Evolutionary conservation across 2,888 invertebrate genomes (phyloP).

Genomic region (Neria commutata): DNA sequence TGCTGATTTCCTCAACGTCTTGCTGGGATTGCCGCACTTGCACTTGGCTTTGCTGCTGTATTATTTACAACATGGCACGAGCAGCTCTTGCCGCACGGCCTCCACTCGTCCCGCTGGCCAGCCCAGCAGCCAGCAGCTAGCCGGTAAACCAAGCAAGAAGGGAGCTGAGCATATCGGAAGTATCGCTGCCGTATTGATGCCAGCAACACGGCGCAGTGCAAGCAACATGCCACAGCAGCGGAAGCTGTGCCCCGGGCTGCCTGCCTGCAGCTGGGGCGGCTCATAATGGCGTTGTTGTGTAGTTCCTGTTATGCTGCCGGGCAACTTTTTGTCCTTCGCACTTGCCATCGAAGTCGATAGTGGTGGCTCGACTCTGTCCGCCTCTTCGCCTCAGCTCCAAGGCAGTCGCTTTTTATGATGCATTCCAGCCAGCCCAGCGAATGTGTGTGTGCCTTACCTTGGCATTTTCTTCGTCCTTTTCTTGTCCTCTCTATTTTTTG

Average conservation of each 20-base stretch:
- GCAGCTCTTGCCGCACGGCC: not conserved
- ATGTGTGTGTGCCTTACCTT: no score
- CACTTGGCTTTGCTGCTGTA: not conserved
- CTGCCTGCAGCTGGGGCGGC: constrained; percentile 2
- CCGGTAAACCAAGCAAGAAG: not conserved
- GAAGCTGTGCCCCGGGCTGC: not conserved
- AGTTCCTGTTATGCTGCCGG: constrained; percentile 13
- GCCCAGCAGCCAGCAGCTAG: not conserved
- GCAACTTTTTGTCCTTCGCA: not conserved
- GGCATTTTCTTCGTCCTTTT: no score
- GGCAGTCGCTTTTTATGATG: no score
- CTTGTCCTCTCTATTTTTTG: no score
- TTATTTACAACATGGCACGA: not conserved
- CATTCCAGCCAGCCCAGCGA: no score
- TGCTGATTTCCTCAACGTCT: not conserved
- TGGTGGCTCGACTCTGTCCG: no score
- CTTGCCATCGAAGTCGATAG: no score
- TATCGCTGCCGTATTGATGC: constrained; percentile 25
- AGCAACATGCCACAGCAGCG: not conserved
- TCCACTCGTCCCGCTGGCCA: not conserved
- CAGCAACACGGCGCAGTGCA: constrained; percentile 2
- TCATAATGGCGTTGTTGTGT: constrained; percentile 23
- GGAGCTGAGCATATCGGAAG: constrained; percentile 17
- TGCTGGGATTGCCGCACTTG: not conserved
- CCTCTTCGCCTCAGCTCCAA: no score